These are phyloP conservation scores for Hyposmocoma kahamanoa DNA, from an alignment of 1,140 invertebrate genomes.

Conservation along the genomic window DNA sequence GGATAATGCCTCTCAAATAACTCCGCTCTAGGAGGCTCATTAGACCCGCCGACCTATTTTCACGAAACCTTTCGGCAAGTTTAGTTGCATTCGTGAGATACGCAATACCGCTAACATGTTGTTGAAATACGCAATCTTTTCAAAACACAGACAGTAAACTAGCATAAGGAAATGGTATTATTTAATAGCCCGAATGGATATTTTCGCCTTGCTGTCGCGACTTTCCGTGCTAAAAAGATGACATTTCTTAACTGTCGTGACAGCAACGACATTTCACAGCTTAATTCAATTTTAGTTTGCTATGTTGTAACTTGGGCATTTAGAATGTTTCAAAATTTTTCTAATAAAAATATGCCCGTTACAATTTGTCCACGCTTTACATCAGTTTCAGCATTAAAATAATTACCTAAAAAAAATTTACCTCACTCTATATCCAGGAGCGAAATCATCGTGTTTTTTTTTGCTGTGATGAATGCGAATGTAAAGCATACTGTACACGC, in stretches of 20 bases:
- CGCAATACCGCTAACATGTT: background rate
- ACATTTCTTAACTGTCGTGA: conserved; percentile 49
- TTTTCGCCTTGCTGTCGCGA: too few relatives aligned
- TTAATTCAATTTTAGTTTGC: conserved; percentile 20
- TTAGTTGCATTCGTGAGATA: background rate
- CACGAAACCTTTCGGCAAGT: conserved; percentile 2
- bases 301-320: conserved; percentile 9
- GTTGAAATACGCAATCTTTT: too few relatives aligned
- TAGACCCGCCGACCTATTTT: conserved; percentile 40
- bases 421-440: too few relatives aligned
- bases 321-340: background rate
- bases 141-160: too few relatives aligned
- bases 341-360: too few relatives aligned
- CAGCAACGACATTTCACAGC: conserved; percentile 37
- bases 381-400: too few relatives aligned
- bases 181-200: too few relatives aligned
- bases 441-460: too few relatives aligned
- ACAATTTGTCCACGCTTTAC: too few relatives aligned
- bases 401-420: too few relatives aligned
- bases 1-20: conserved; percentile 50
- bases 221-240: conserved; percentile 20
- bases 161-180: too few relatives aligned
- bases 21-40: conserved; percentile 23
- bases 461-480: conserved; percentile 9
- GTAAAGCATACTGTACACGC: conserved; percentile 16